Conservation (phyloP, 2,888 invertebrate genomes). For the Plusia festucae region DNA sequence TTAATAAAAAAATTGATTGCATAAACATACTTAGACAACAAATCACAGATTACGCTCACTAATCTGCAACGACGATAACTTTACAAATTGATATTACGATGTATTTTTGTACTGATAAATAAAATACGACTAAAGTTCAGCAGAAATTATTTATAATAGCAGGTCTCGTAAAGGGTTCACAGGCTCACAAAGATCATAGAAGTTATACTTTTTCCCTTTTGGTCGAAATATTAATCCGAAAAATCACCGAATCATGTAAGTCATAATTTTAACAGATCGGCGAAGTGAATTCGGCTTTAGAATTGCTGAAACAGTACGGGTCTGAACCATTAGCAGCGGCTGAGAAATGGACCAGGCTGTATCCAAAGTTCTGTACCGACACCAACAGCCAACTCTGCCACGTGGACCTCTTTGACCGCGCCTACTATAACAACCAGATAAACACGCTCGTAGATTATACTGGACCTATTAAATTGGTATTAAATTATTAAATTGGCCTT, state of each 20-base stretch:
- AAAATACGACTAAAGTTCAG: background rate
- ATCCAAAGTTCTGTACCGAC: constrained; percentile 77
- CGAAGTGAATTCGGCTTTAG: constrained; percentile 76
- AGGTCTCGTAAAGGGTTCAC: no score
- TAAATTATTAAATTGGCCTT: no score
- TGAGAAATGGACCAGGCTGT: constrained; percentile 74
- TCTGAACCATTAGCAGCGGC: constrained; percentile 69
- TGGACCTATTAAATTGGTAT: constrained; percentile 16
- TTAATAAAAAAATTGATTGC: background rate
- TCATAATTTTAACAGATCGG: constrained; percentile 64
- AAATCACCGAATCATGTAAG: background rate
- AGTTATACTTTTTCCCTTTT: background rate
- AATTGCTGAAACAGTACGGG: constrained; percentile 75
- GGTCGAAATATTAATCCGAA: no score
- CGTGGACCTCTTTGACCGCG: constrained; percentile 67
- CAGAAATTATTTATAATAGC: no score
- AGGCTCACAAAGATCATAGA: background rate
- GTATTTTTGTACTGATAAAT: background rate
- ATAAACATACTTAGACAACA: background rate
- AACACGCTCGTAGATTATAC: constrained; percentile 62
- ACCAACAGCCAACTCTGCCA: constrained; percentile 71
- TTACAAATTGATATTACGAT: background rate
- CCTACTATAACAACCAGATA: constrained; percentile 71
- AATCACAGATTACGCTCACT: background rate
- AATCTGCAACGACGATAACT: background rate